Evolutionary conservation across 2,113 vertebrate genomes (phyloP).

Genomic region (Propithecus coquereli): DNA sequence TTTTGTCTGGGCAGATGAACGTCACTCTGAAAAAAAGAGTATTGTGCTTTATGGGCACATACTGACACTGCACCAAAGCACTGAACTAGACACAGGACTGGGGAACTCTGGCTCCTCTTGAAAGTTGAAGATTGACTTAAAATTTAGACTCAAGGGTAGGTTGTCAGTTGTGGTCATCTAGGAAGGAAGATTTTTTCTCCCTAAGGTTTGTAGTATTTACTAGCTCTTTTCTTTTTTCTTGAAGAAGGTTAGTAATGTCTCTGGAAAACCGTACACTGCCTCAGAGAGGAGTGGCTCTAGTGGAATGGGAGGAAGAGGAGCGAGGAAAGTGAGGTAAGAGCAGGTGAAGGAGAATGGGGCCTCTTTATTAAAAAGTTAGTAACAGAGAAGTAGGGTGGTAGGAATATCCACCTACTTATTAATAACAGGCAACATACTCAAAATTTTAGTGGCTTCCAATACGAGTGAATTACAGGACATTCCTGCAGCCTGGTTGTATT

Average conservation of each 20-base stretch:
- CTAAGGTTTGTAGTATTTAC: not conserved
- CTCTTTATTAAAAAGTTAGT: not conserved
- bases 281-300: not conserved
- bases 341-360: not conserved
- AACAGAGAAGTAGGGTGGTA: not conserved
- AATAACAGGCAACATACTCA: not conserved
- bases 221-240: not conserved
- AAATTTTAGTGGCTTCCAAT: not conserved
- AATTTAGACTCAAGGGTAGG: not conserved
- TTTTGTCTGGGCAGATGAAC: conserved; percentile 30
- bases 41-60: not conserved
- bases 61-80: not conserved
- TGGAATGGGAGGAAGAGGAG: not conserved
- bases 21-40: not conserved
- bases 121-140: conserved; percentile 4
- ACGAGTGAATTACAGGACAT: not conserved
- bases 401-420: not conserved
- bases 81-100: not conserved
- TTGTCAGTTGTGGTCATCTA: not conserved
- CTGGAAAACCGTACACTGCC: not conserved
- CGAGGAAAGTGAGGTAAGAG: not conserved
- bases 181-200: not conserved
- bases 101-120: not conserved
- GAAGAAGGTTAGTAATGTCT: not conserved
- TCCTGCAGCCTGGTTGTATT: not conserved